Percentiles rank a stretch among this genome's conserved stretches.
These are phyloP conservation scores for Hirtodrosophila alboralis DNA, from an alignment of 2,888 invertebrate genomes.

Conservation along the genomic window DNA sequence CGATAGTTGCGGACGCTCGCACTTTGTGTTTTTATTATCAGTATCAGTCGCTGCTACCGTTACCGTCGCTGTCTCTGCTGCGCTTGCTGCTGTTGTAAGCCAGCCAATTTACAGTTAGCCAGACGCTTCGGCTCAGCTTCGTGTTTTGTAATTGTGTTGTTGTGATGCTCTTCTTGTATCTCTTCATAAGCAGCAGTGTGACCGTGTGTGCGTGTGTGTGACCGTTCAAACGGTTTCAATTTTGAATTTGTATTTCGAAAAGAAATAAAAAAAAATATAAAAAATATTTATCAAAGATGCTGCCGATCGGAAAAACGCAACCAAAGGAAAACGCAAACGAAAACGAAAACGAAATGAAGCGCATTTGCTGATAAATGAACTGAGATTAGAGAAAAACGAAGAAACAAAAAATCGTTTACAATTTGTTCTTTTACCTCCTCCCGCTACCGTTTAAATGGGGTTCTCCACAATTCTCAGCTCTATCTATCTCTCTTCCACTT, in stretches of 20 bases:
- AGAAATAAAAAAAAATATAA: too few relatives aligned
- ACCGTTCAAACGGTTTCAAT: constrained; percentile 50
- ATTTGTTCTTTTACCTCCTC: constrained; percentile 16
- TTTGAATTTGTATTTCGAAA: constrained; percentile 47
- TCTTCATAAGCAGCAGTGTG: background rate
- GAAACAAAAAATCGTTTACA: constrained; percentile 40
- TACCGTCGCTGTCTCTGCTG: constrained; percentile 13
- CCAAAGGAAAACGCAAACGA: constrained; percentile 13
- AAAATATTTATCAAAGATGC: constrained; percentile 55
- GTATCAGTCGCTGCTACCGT: constrained; percentile 16
- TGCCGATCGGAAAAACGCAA: constrained; percentile 51
- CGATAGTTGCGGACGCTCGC: constrained; percentile 57
- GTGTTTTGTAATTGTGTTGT: constrained; percentile 10
- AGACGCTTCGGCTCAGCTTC: constrained; percentile 38
- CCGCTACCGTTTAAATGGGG: background rate
- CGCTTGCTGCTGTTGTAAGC: constrained; percentile 29
- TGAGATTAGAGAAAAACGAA: constrained; percentile 36
- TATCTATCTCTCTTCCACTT: background rate
- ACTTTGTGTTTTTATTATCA: constrained; percentile 33
- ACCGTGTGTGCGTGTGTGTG: constrained; percentile 11
- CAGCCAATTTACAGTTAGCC: constrained; percentile 44
- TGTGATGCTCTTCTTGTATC: too few relatives aligned
- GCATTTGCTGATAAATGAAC: constrained; percentile 47
- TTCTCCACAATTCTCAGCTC: constrained; percentile 3
- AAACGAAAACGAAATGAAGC: constrained; percentile 25